Evolutionary conservation across 2,888 invertebrate genomes (phyloP).

Genomic region (Ectropis crepuscularia): DNA sequence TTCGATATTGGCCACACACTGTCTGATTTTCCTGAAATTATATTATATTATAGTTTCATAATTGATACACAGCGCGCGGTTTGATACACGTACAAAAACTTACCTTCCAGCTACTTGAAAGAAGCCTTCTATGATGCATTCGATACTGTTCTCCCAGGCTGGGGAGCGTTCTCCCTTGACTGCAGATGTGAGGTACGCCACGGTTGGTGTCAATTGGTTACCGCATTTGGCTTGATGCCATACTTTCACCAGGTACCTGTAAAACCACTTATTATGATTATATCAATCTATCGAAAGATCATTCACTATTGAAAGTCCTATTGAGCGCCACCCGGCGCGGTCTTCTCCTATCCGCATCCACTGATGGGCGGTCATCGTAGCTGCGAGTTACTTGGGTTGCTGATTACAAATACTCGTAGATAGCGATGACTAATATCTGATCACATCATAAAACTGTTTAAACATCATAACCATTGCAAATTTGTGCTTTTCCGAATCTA

Average conservation of each 20-base stretch:
- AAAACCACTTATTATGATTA: conserved; percentile 15
- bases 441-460: too few relatives aligned
- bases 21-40: conserved; percentile 86
- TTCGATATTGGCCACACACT: conserved; percentile 89
- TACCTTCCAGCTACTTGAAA: conserved; percentile 87
- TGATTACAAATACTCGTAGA: too few relatives aligned
- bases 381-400: too few relatives aligned
- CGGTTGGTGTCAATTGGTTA: conserved; percentile 87
- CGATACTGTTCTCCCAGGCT: conserved; percentile 76
- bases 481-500: too few relatives aligned
- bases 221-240: conserved; percentile 88
- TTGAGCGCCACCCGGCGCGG: too few relatives aligned
- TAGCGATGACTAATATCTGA: too few relatives aligned
- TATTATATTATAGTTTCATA: neutral
- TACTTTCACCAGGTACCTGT: conserved; percentile 90
- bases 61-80: neutral
- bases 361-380: too few relatives aligned
- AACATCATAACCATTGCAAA: too few relatives aligned
- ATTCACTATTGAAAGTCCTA: too few relatives aligned
- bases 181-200: conserved; percentile 77
- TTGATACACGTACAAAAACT: conserved; percentile 25
- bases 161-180: conserved; percentile 54
- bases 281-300: neutral
- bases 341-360: too few relatives aligned
- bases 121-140: conserved; percentile 84